Base-by-base conservation (phyloP, 37 sponge, comb jelly and placozoan genomes). In the Cladorhizidae sp. region DNA sequence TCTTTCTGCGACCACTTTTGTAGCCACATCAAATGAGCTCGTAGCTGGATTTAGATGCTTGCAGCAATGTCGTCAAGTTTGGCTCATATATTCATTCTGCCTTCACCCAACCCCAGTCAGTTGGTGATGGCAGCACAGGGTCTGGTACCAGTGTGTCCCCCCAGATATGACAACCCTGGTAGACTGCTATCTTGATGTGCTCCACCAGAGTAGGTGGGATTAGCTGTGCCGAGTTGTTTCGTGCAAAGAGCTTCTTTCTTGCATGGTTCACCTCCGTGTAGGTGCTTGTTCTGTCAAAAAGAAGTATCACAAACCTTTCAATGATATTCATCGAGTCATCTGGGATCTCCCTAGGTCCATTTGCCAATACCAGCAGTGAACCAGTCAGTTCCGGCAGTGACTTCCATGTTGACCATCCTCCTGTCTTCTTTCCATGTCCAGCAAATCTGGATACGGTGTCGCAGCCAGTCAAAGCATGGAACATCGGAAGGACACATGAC, bases 291-390 rank as follows among this genome's bases (percentile, higher is more conserved):
- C n/a, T n/a, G n/a, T 64, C 67, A 64, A 25, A 64, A 14, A 64
- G 15, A 22, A 64, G 67, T 64, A 64, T 64, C 26, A 71, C 72
- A 71, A 71, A 71, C 45, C 72, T 71, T 42, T 71, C 72, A 15
- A 71, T 71, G 14, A 35, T 23, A 11, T 33, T 15, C 43, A 71
- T 32, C n/a, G n/a, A n/a, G 22, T 71, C n/a, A 38, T 39, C 72
- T 40, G 40, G 72, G 43, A 71, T 71, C 22, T 32, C 45, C 15
- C 15, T 71, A 15, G 72, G 72, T 71, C 42, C 72, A 32, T 23
- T n/a, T 40, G 72, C 20, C 43, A 71, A n/a, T 71, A 15, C 17
- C 72, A 71, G 72, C 43, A 71, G 72, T 38, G 72, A 39, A 71
- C 37, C 28, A 71, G 72, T 71, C 21, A 71, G 72, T 15, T 71